These are phyloP conservation scores for Andrena marginata DNA, from an alignment of 2,888 invertebrate genomes.

Conservation along the genomic window DNA sequence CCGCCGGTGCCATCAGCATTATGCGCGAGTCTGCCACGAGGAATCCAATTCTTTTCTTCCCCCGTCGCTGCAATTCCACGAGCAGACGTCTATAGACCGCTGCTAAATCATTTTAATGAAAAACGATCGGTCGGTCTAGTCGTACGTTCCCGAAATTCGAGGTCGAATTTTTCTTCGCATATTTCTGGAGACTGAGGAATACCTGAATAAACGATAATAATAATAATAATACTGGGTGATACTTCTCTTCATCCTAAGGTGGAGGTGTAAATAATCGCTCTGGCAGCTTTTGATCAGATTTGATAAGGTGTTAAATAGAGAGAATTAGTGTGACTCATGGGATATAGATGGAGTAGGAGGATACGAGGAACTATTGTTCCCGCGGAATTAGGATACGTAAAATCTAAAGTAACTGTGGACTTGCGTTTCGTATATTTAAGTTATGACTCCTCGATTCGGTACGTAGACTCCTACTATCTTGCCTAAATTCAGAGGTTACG, in stretches of 20 bases:
- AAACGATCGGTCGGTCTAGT: not conserved
- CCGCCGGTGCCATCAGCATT: not conserved
- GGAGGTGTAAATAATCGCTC: too few relatives aligned
- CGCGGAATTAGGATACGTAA: not conserved
- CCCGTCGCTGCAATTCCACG: not conserved
- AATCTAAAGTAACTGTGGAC: not conserved
- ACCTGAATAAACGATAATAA: not conserved
- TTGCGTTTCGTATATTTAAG: not conserved
- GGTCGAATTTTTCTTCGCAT: not conserved
- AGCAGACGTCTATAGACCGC: not conserved
- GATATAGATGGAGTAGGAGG: too few relatives aligned
- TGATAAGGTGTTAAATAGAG: not conserved
- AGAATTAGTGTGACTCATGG: not conserved
- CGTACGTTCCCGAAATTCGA: not conserved
- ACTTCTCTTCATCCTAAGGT: too few relatives aligned
- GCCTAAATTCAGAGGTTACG: not conserved
- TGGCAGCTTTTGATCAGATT: too few relatives aligned
- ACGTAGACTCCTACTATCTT: not conserved
- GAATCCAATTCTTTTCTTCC: conserved; percentile 5
- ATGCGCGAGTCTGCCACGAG: conserved; percentile 6
- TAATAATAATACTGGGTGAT: not conserved
- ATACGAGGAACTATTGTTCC: too few relatives aligned
- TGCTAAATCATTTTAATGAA: conserved; percentile 7
- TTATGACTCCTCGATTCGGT: not conserved
- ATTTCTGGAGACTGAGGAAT: not conserved